phyloP scores from a whole-genome alignment of 2,888 invertebrate species.

The Mystacides longicornis region DNA sequence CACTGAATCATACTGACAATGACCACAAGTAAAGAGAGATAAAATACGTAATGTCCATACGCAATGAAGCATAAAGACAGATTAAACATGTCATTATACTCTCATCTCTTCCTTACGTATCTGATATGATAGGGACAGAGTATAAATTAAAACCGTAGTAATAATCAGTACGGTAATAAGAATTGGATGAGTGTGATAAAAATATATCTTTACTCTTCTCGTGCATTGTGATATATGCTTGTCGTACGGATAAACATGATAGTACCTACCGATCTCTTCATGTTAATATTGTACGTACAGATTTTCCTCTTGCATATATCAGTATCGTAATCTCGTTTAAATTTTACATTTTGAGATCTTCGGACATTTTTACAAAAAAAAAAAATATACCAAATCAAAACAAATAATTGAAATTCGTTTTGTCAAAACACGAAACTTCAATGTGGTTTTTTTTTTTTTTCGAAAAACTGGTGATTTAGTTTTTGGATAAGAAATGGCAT shows the following conservation, averaged over 20 bases:
- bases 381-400: too few relatives aligned
- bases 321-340: too few relatives aligned
- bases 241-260: neutral
- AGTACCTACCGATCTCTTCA: too few relatives aligned
- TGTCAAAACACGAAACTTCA: too few relatives aligned
- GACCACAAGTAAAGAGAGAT: conserved; percentile 13
- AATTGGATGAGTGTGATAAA: neutral
- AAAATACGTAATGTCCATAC: conserved; percentile 8
- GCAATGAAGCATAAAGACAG: conserved; percentile 24
- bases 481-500: too few relatives aligned
- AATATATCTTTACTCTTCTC: conserved; percentile 3
- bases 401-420: too few relatives aligned
- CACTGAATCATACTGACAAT: neutral
- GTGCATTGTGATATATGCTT: conserved; percentile 3
- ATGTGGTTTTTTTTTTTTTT: too few relatives aligned
- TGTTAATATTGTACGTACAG: too few relatives aligned
- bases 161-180: conserved; percentile 13
- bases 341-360: too few relatives aligned
- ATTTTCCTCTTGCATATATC: too few relatives aligned
- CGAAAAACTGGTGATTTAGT: too few relatives aligned
- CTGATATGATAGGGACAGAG: conserved; percentile 10
- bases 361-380: too few relatives aligned
- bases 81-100: conserved; percentile 1
- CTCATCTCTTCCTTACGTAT: conserved; percentile 10
- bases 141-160: conserved; percentile 16